Conservation (phyloP, 2,113 vertebrate genomes). For the Gobiocypris rarus region DNA sequence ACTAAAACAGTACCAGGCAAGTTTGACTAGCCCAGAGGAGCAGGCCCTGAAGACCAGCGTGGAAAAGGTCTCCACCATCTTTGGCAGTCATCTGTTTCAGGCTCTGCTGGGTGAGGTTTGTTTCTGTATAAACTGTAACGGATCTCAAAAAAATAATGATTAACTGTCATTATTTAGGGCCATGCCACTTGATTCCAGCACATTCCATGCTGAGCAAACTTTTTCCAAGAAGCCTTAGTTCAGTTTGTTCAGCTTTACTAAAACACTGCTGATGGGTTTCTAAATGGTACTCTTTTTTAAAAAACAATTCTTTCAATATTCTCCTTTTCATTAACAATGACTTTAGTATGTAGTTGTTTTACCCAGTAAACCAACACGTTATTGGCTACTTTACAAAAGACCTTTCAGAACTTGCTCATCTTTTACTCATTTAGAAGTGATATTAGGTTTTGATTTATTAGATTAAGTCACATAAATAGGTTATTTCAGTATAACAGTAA, state of each 20-base stretch:
- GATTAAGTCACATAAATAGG: conserved; percentile 65
- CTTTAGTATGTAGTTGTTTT: not conserved
- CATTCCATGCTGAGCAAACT: conserved; percentile 2
- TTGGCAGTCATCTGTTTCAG: conserved; percentile 86
- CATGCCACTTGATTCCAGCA: not conserved
- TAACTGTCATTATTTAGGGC: conserved; percentile 21
- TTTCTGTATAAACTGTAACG: conserved; percentile 33
- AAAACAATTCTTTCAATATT: too few relatives aligned
- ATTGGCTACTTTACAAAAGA: not conserved
- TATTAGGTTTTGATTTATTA: conserved; percentile 9
- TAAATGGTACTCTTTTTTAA: not conserved
- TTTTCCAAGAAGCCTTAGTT: not conserved
- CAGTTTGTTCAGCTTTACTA: not conserved
- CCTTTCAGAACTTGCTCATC: conserved; percentile 10
- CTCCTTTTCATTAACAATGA: not conserved
- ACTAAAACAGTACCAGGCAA: conserved; percentile 83
- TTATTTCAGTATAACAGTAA: conserved; percentile 69
- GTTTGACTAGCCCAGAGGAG: conserved; percentile 80
- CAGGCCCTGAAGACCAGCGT: conserved; percentile 82
- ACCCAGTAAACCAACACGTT: not conserved
- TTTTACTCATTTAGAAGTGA: not conserved
- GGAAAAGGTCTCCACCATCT: conserved; percentile 82
- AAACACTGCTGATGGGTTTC: not conserved
- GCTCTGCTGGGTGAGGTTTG: conserved; percentile 84
- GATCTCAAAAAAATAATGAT: conserved; percentile 22